Evolutionary conservation across 2,113 vertebrate species (phyloP).

Genomic region (Ictidomys tridecemlineatus): DNA sequence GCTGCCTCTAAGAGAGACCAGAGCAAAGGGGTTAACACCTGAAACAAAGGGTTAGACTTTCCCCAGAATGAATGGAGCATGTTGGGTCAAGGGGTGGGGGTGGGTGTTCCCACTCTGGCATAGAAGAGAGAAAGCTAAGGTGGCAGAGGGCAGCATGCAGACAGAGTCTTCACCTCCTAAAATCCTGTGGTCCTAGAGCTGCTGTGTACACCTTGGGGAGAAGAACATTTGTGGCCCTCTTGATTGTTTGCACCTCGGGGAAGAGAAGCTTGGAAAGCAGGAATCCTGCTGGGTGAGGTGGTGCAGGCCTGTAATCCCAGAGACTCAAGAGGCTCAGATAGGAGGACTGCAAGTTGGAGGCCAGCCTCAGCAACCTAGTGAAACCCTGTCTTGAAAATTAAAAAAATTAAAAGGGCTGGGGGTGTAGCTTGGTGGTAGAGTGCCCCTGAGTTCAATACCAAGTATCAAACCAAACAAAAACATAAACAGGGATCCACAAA

Average conservation of each 20-base stretch:
- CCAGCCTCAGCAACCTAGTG: too few relatives aligned
- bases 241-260: neutral
- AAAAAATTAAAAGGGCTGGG: too few relatives aligned
- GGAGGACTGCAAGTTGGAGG: too few relatives aligned
- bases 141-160: neutral
- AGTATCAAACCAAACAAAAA: too few relatives aligned
- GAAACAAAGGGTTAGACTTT: neutral
- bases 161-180: neutral
- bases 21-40: neutral
- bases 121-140: neutral
- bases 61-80: neutral
- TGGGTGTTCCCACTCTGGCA: neutral
- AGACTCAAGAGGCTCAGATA: too few relatives aligned
- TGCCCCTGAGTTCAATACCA: too few relatives aligned
- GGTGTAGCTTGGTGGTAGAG: too few relatives aligned
- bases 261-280: neutral
- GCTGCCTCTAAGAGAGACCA: neutral
- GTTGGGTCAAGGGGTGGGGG: fast-evolving
- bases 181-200: fast-evolving
- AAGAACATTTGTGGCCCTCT: neutral
- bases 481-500: neutral
- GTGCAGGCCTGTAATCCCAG: too few relatives aligned
- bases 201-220: neutral
- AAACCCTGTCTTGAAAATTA: too few relatives aligned
- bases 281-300: neutral